Conservation (phyloP, 2,888 invertebrate species). For the Apocheima hispidaria region DNA sequence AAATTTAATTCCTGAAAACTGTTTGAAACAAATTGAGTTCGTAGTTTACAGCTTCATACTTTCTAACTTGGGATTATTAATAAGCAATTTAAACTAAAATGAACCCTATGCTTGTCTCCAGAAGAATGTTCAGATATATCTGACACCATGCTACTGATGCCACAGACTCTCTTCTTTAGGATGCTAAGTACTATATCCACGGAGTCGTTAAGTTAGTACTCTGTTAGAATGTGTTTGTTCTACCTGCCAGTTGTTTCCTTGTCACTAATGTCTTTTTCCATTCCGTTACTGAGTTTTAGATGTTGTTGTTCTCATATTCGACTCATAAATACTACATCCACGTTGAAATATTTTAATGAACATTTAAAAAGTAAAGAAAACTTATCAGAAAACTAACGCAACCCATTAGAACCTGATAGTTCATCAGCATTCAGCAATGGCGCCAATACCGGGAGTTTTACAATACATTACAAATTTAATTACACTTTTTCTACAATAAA, state of each 20-base stretch:
- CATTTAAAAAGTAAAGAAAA: too few relatives aligned
- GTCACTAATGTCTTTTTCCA: conserved; percentile 17
- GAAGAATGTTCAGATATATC: conserved; percentile 65
- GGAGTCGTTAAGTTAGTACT: conserved; percentile 58
- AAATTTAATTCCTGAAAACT: too few relatives aligned
- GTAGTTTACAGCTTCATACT: too few relatives aligned
- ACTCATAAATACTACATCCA: background rate
- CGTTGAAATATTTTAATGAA: too few relatives aligned
- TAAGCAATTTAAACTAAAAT: background rate
- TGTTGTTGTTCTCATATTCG: background rate
- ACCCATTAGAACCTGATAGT: too few relatives aligned
- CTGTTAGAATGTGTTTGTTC: conserved; percentile 19
- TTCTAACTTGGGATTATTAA: too few relatives aligned
- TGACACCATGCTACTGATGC: conserved; percentile 46
- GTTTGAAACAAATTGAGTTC: background rate
- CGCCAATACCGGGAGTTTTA: too few relatives aligned
- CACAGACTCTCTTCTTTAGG: conserved; percentile 68
- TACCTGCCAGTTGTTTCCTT: too few relatives aligned
- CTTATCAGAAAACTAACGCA: too few relatives aligned
- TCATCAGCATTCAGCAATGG: too few relatives aligned
- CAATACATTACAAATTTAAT: too few relatives aligned
- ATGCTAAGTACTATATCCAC: conserved; percentile 80
- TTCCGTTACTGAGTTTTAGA: background rate
- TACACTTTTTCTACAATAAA: too few relatives aligned
- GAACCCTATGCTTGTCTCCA: conserved; percentile 52